Conservation (phyloP, 53 echinoderm and acorn worm species). For the Temnopleurus reevesii region DNA sequence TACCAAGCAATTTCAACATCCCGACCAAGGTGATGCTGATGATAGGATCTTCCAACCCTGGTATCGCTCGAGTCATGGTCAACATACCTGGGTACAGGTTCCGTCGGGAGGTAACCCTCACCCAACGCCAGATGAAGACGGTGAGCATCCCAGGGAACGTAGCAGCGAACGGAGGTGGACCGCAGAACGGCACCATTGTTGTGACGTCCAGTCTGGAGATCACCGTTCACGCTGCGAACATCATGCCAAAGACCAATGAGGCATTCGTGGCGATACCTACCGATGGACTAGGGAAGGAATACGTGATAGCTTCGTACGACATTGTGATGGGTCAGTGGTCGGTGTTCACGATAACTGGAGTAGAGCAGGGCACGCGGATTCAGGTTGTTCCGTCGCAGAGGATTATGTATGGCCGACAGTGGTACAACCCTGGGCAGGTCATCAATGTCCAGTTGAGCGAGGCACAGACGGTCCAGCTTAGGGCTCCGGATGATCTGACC, state of each 20-base stretch:
- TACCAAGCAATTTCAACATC: slow-evolving; percentile 74
- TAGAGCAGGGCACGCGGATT: slow-evolving; percentile 67
- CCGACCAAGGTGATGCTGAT: slow-evolving; percentile 68
- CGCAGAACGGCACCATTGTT: slow-evolving; percentile 79
- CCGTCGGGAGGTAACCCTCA: slow-evolving; percentile 35
- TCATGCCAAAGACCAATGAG: slow-evolving; percentile 78
- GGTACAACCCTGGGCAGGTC: slow-evolving; percentile 67
- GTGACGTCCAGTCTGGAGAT: slow-evolving; percentile 64
- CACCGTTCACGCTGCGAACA: slow-evolving; percentile 76
- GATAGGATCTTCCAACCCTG: slow-evolving; percentile 74
- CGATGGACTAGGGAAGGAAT: slow-evolving; percentile 80
- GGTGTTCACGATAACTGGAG: slow-evolving; percentile 72
- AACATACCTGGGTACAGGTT: slow-evolving; percentile 68
- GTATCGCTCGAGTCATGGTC: slow-evolving; percentile 64
- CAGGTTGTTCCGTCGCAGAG: slow-evolving; percentile 64
- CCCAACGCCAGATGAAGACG: slow-evolving; percentile 57
- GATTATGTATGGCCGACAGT: slow-evolving; percentile 55
- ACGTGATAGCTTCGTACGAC: slow-evolving; percentile 87
- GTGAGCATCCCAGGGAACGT: slow-evolving; percentile 66
- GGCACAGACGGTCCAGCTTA: slow-evolving; percentile 80
- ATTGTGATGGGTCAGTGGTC: slow-evolving; percentile 80
- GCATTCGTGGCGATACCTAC: slow-evolving; percentile 83
- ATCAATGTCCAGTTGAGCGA: slow-evolving; percentile 68
- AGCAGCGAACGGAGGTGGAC: slow-evolving; percentile 68
- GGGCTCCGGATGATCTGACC: slow-evolving; percentile 71